Percentiles rank a stretch among this genome's conserved stretches.
phyloP scores from a whole-genome alignment of 2,888 invertebrate species.

The Embidobia sp. region DNA sequence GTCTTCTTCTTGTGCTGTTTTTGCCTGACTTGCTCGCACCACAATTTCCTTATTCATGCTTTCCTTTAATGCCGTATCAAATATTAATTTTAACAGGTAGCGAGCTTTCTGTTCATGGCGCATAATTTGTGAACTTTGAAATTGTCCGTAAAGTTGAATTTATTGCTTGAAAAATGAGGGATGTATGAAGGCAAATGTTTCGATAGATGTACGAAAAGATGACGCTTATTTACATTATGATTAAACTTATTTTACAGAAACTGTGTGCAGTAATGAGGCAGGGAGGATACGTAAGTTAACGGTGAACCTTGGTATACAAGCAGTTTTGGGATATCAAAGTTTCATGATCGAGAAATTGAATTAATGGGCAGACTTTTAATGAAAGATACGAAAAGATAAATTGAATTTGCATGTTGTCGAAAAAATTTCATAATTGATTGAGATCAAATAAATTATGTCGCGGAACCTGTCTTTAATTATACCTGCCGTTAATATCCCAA shows the following conservation, averaged over 20 bases:
- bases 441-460: conserved; percentile 12
- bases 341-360: conserved; percentile 19
- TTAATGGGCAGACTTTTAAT: conserved; percentile 14
- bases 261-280: too few species aligned
- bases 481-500: conserved; percentile 7
- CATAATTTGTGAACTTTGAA: conserved; percentile 8
- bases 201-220: too few species aligned
- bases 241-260: too few species aligned
- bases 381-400: conserved; percentile 11
- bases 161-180: not conserved
- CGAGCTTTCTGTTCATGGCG: not conserved
- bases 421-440: conserved; percentile 10
- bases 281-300: too few species aligned
- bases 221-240: too few species aligned
- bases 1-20: conserved; percentile 23
- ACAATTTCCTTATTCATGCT: conserved; percentile 10
- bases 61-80: conserved; percentile 25
- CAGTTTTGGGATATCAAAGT: not conserved
- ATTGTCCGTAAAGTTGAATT: not conserved
- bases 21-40: conserved; percentile 6
- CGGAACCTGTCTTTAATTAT: conserved; percentile 18
- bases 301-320: not conserved
- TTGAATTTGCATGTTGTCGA: conserved; percentile 7
- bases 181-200: not conserved
- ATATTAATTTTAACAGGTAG: conserved; percentile 36